Evolutionary conservation across 2,113 vertebrate species (phyloP).

Genomic region (Alouatta palliata): DNA sequence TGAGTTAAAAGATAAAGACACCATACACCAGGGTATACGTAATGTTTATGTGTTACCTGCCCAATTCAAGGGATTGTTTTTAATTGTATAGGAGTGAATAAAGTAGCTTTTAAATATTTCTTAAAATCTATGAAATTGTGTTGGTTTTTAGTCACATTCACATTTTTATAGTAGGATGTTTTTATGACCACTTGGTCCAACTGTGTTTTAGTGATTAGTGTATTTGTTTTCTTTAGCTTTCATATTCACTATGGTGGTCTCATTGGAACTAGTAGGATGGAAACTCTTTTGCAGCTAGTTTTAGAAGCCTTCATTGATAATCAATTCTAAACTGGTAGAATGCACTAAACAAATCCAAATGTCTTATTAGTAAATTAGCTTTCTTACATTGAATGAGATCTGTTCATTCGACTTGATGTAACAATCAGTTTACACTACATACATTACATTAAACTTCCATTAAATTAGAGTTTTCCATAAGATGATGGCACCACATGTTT

Average conservation of each 20-base stretch:
- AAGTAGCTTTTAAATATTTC: not conserved
- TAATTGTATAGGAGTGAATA: not conserved
- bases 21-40: not conserved
- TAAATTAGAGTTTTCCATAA: not conserved
- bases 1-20: not conserved
- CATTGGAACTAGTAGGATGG: not conserved
- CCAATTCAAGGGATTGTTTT: not conserved
- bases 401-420: not conserved
- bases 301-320: not conserved
- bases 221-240: conserved; percentile 5
- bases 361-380: not conserved
- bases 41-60: not conserved
- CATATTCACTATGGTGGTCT: not conserved
- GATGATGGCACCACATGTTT: not conserved
- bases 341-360: conserved; percentile 21
- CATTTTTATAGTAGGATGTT: conserved; percentile 18
- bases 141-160: not conserved
- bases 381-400: not conserved
- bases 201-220: not conserved
- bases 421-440: not conserved
- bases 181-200: not conserved
- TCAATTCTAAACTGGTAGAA: not conserved
- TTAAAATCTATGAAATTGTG: not conserved
- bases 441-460: not conserved
- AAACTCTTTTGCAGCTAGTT: not conserved